Conservation (phyloP, 2,888 invertebrate genomes). For the Lepidonotus clava region DNA sequence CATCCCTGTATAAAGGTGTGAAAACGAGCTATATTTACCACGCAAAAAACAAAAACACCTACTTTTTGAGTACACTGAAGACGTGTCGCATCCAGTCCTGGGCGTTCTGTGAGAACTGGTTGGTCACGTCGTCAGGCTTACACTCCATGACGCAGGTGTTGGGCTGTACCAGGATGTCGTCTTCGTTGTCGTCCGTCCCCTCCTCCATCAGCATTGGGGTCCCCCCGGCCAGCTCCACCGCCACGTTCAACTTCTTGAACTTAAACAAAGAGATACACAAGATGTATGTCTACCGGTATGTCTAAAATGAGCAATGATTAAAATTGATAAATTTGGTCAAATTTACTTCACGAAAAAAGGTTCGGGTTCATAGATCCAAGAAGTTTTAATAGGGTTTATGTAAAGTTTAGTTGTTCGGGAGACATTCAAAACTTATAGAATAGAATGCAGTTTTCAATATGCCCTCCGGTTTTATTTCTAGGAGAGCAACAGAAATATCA, state of each 20-base stretch:
- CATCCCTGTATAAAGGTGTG: no score
- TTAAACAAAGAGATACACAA: slow-evolving; percentile 62
- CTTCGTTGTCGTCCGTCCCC: slow-evolving; percentile 66
- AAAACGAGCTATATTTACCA: neutral
- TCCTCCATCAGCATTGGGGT: slow-evolving; percentile 73
- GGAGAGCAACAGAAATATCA: no score
- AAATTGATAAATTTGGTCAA: no score
- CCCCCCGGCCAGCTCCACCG: slow-evolving; percentile 78
- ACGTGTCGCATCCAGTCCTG: slow-evolving; percentile 68
- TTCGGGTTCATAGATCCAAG: no score
- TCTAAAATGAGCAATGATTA: no score
- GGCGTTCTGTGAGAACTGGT: slow-evolving; percentile 65
- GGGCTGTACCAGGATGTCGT: slow-evolving; percentile 66
- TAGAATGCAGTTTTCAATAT: no score
- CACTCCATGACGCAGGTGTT: slow-evolving; percentile 74
- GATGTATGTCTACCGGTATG: no score
- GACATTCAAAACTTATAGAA: no score
- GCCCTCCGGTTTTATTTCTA: no score
- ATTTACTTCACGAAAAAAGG: no score
- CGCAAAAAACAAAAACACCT: neutral
- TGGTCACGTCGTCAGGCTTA: slow-evolving; percentile 61
- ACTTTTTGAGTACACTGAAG: slow-evolving; percentile 67
- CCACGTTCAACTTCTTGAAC: slow-evolving; percentile 77
- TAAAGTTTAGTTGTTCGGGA: no score
- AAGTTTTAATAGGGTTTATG: no score